phyloP scores from a whole-genome alignment of 2,797 vertebrate genomes.

The Discoglossus pictus region DNA sequence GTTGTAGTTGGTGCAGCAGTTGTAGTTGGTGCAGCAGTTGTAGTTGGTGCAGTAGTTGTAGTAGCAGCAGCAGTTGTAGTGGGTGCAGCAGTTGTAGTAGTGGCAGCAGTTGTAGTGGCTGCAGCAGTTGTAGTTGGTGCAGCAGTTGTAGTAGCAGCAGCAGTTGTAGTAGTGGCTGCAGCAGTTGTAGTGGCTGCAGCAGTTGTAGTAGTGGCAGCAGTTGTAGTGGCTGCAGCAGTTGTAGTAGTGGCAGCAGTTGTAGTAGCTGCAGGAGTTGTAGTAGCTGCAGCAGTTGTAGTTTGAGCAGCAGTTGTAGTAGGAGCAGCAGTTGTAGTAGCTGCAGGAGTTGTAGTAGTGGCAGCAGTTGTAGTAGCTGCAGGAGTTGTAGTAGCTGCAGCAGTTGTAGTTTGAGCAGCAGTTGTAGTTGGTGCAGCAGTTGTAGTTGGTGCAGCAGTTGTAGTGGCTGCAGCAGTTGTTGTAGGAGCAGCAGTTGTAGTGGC shows the following conservation, averaged over 20 bases:
- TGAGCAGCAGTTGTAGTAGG: background rate
- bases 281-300: background rate
- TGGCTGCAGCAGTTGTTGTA: background rate
- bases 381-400: background rate
- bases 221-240: too few relatives aligned
- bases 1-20: background rate
- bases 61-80: too few relatives aligned
- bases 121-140: background rate
- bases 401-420: background rate
- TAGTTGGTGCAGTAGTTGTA: too few relatives aligned
- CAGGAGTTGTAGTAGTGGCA: background rate
- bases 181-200: background rate
- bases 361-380: background rate
- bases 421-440: background rate
- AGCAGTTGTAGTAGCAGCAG: background rate
- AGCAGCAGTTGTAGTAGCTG: background rate
- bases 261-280: background rate
- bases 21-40: background rate
- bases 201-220: background rate
- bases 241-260: background rate
- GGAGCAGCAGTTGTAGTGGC: background rate
- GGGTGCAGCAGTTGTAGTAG: background rate
- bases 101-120: background rate
- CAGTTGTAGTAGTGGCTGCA: background rate
- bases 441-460: background rate